Percentiles rank a stretch among this genome's conserved stretches.
These are phyloP conservation scores for Scaptomyza montana DNA, from an alignment of 1,140 invertebrate genomes.

Conservation along the genomic window DNA sequence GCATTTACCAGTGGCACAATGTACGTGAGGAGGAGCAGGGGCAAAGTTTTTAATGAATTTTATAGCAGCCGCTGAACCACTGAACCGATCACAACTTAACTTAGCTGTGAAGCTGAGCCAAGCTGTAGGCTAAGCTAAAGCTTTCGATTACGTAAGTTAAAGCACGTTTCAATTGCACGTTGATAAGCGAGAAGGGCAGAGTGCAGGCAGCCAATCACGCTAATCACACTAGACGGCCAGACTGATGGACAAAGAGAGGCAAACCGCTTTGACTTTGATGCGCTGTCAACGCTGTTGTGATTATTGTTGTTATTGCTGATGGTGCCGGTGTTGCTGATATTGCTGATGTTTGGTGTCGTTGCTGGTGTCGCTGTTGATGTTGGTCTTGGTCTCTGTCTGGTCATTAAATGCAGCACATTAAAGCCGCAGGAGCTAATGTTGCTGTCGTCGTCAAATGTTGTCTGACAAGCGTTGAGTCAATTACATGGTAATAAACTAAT, in stretches of 20 bases:
- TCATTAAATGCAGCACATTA: conserved; percentile 79
- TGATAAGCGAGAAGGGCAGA: conserved; percentile 63
- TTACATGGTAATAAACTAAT: conserved; percentile 82
- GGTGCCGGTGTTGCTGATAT: conserved; percentile 23
- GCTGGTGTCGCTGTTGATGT: conserved; percentile 33
- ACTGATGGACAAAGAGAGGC: conserved; percentile 29
- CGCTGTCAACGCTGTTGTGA: conserved; percentile 51
- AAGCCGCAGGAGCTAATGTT: conserved; percentile 67
- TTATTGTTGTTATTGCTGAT: conserved; percentile 20
- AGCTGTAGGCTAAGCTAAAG: conserved; percentile 16
- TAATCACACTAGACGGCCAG: conserved; percentile 51
- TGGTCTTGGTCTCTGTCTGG: conserved; percentile 48
- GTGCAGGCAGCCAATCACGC: conserved; percentile 67
- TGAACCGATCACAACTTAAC: conserved; percentile 51
- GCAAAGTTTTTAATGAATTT: conserved; percentile 80
- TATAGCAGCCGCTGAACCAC: conserved; percentile 65
- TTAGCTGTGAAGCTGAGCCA: conserved; percentile 13
- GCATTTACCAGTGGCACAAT: conserved; percentile 23
- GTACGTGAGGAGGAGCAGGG: conserved; percentile 1
- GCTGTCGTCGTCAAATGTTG: conserved; percentile 24
- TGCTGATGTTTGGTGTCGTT: conserved; percentile 14
- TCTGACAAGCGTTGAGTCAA: conserved; percentile 79
- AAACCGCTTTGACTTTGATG: conserved; percentile 73
- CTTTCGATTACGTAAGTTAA: conserved; percentile 56
- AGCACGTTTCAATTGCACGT: conserved; percentile 21